Evolutionary conservation across 1,140 invertebrate species (phyloP).

Genomic region (Dolichoris vasculosae): DNA sequence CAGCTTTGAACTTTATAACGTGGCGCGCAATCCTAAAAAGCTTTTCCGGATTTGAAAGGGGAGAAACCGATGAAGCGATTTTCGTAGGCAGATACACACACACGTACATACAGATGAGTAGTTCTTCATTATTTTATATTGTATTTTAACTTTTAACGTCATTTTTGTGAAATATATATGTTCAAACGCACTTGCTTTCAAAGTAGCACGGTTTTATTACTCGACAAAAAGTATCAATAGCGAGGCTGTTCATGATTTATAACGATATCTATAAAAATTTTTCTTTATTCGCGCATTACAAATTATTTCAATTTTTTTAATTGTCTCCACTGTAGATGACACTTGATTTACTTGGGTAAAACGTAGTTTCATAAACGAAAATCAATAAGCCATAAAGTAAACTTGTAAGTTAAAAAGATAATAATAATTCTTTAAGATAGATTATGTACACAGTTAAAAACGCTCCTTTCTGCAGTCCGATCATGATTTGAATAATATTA

Average conservation of each 20-base stretch:
- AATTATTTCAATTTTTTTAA: too few relatives aligned
- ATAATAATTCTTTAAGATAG: too few relatives aligned
- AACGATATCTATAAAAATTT: too few relatives aligned
- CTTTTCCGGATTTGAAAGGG: background rate
- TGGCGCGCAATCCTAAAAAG: background rate
- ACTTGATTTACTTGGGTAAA: too few relatives aligned
- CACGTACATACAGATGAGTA: background rate
- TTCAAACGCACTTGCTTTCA: background rate
- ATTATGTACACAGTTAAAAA: too few relatives aligned
- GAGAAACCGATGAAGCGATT: background rate
- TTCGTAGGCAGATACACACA: background rate
- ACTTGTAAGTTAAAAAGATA: too few relatives aligned
- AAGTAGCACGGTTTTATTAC: background rate
- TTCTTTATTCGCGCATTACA: too few relatives aligned
- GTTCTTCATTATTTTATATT: background rate
- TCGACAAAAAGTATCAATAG: background rate
- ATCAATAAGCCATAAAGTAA: too few relatives aligned
- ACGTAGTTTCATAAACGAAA: too few relatives aligned
- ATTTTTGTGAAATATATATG: background rate
- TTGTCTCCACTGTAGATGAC: too few relatives aligned
- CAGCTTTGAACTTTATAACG: background rate
- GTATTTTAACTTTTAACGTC: background rate
- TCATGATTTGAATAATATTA: too few relatives aligned
- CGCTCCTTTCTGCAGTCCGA: too few relatives aligned
- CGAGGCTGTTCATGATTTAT: background rate